These are phyloP conservation scores for Aporrectodea caliginosa DNA, from an alignment of 1,140 invertebrate genomes.

Conservation along the genomic window DNA sequence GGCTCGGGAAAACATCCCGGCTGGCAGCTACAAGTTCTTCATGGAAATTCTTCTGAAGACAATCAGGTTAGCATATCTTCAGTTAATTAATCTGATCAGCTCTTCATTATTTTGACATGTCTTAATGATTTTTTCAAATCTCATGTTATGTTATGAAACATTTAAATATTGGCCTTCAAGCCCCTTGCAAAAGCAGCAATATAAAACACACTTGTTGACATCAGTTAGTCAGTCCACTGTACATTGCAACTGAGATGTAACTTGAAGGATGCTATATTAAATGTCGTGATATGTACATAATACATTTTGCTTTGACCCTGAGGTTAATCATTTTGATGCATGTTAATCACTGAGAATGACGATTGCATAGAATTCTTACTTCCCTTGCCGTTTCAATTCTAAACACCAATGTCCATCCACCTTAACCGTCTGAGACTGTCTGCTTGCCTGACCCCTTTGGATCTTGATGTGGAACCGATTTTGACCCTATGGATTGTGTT, in stretches of 20 bases:
- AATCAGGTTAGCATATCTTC: constrained; percentile 63
- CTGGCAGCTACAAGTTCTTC: constrained; percentile 91
- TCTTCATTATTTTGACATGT: constrained; percentile 1
- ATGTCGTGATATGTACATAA: no score
- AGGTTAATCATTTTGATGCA: no score
- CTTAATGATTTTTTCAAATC: not conserved
- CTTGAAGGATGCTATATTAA: no score
- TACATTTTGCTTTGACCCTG: no score
- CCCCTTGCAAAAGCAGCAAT: not conserved
- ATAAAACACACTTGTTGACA: not conserved
- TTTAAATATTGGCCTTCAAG: not conserved
- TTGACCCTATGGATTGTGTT: no score
- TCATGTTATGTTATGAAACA: not conserved
- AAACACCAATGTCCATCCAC: no score
- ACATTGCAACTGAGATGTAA: not conserved
- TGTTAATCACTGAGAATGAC: no score
- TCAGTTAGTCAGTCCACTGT: not conserved
- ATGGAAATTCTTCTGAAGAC: constrained; percentile 95
- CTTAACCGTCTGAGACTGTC: no score
- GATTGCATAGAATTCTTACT: no score
- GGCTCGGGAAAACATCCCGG: constrained; percentile 90
- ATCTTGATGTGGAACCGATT: no score
- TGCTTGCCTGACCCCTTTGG: no score
- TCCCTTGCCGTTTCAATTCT: no score
- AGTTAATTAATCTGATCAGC: constrained; percentile 9